These are phyloP conservation scores for Poliocrania exsul DNA, from an alignment of 2,797 vertebrate genomes.

Conservation along the genomic window DNA sequence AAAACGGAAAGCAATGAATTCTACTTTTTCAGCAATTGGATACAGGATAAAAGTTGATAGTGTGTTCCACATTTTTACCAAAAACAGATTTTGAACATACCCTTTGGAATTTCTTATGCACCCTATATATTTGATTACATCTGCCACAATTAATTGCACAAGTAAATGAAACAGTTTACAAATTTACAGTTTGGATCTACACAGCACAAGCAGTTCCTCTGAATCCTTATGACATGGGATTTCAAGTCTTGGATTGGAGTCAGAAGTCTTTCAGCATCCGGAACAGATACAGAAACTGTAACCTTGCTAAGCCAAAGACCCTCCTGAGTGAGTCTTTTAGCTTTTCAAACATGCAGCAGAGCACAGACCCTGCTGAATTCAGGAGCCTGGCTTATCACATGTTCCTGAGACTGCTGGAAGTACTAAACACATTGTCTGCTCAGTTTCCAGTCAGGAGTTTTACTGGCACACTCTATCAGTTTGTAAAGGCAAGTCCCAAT, in stretches of 20 bases:
- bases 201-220: not conserved
- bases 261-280: not conserved
- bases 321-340: rapidly evolving
- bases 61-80: not conserved
- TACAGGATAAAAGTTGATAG: not conserved
- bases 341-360: not conserved
- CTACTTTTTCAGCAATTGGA: not conserved
- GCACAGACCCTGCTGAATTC: not conserved
- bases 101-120: not conserved
- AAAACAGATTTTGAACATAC: not conserved
- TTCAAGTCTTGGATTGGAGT: not conserved
- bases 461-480: not conserved
- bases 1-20: not conserved
- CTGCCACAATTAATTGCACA: not conserved
- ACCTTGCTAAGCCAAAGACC: not conserved
- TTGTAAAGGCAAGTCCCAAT: not conserved
- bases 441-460: not conserved
- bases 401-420: not conserved
- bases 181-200: not conserved
- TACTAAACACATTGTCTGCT: not conserved
- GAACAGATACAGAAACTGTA: not conserved
- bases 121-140: not conserved
- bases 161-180: not conserved
- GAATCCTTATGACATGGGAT: not conserved
- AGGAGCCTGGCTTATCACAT: not conserved